A percentile compares a stretch with the other conserved stretches of the same genome.
phyloP scores from a whole-genome alignment of 2,113 vertebrate genomes.

The Athene cunicularia region DNA sequence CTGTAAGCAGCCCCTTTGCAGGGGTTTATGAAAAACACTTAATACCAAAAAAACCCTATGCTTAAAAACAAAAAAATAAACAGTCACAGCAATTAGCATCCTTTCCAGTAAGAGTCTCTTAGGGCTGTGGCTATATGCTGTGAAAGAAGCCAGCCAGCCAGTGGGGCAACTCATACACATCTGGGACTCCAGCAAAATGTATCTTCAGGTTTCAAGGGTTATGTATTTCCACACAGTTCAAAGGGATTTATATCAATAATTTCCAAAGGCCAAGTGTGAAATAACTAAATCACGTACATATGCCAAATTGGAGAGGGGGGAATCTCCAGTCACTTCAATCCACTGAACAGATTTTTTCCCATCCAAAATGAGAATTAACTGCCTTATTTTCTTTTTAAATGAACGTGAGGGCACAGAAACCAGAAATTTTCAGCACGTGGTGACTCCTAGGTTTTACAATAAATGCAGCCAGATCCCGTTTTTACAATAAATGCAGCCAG shows the following conservation, averaged over 20 bases:
- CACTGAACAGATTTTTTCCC: background rate
- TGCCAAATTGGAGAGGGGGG: background rate
- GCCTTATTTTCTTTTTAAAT: background rate
- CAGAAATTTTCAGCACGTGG: background rate
- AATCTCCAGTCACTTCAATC: background rate
- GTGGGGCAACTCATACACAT: background rate
- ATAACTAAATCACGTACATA: background rate
- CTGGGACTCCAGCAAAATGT: background rate
- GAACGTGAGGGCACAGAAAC: background rate
- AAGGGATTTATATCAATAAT: background rate
- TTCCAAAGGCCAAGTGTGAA: background rate
- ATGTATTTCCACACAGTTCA: background rate
- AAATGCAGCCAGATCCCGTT: background rate
- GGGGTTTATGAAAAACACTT: background rate
- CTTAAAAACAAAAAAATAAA: background rate
- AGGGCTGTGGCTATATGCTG: background rate
- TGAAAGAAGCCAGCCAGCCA: background rate
- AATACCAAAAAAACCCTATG: background rate
- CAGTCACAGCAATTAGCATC: background rate
- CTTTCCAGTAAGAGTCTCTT: background rate
- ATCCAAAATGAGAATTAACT: background rate
- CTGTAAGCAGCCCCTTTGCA: background rate
- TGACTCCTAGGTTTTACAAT: background rate
- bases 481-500: background rate
- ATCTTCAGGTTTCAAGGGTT: background rate